These are phyloP conservation scores for Camarhynchus parvulus DNA, from an alignment of 2,113 vertebrate species.

Conservation along the genomic window DNA sequence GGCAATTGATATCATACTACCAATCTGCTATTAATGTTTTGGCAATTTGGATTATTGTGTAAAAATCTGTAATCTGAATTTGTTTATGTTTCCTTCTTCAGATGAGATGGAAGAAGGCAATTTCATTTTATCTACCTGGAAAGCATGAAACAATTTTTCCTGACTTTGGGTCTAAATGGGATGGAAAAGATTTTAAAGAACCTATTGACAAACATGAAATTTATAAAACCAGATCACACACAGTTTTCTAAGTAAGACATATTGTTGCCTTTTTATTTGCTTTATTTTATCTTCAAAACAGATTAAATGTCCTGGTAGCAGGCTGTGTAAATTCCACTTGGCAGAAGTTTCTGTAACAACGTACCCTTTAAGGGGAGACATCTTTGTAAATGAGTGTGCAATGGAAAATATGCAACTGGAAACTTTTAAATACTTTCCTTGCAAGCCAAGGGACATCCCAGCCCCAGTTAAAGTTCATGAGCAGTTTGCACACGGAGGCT, in stretches of 20 bases:
- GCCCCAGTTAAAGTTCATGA: neutral
- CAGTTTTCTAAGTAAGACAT: neutral
- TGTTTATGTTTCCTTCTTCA: neutral
- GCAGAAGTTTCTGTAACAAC: neutral
- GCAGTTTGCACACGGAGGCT: neutral
- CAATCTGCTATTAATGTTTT: neutral
- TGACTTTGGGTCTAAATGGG: neutral
- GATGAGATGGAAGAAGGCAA: neutral
- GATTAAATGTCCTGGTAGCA: neutral
- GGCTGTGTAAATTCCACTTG: neutral
- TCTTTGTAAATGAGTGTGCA: neutral
- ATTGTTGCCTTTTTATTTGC: neutral
- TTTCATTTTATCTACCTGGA: neutral
- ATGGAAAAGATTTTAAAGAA: neutral
- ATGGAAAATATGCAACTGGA: neutral
- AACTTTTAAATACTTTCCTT: neutral
- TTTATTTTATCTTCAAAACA: neutral
- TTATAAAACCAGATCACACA: neutral
- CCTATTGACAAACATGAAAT: neutral
- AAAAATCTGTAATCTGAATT: neutral
- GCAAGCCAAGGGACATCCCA: rapidly evolving
- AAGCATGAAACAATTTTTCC: neutral
- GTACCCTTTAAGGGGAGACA: neutral
- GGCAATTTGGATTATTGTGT: neutral
- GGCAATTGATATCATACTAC: neutral